These are phyloP conservation scores for Minunthozetes semirufus DNA, from an alignment of 2,888 invertebrate species.

Conservation along the genomic window DNA sequence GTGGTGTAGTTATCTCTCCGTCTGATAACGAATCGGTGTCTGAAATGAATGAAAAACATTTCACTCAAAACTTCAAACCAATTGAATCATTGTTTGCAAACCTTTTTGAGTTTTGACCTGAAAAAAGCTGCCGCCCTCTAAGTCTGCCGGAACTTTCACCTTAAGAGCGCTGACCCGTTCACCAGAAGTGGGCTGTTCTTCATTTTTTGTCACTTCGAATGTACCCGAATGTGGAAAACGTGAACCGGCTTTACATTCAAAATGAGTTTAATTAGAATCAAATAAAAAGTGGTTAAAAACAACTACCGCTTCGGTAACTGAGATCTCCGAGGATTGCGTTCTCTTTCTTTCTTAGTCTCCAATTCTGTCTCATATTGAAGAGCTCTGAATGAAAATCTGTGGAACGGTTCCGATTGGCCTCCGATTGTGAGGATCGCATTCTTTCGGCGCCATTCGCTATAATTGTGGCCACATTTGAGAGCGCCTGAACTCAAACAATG, in stretches of 20 bases:
- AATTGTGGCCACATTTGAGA: slow-evolving; percentile 76
- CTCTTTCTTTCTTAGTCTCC: slow-evolving; percentile 92
- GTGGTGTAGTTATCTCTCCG: slow-evolving; percentile 65
- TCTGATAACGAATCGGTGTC: slow-evolving; percentile 85
- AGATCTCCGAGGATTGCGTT: slow-evolving; percentile 91
- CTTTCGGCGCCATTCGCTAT: slow-evolving; percentile 78
- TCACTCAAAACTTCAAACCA: not conserved
- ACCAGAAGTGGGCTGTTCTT: slow-evolving; percentile 56
- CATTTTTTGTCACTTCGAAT: slow-evolving; percentile 92
- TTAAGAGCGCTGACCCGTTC: slow-evolving; percentile 60
- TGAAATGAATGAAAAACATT: slow-evolving; percentile 46
- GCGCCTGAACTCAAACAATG: slow-evolving; percentile 54
- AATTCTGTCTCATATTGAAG: slow-evolving; percentile 77
- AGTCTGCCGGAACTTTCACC: slow-evolving; percentile 84
- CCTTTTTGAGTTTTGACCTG: slow-evolving; percentile 91
- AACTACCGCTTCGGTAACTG: slow-evolving; percentile 72
- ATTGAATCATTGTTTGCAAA: slow-evolving; percentile 44
- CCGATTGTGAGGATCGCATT: slow-evolving; percentile 70
- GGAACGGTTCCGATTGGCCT: slow-evolving; percentile 58
- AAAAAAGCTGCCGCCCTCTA: slow-evolving; percentile 92
- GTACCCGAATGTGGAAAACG: slow-evolving; percentile 87
- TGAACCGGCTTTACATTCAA: slow-evolving; percentile 64
- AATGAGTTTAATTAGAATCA: slow-evolving; percentile 27
- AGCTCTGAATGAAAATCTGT: slow-evolving; percentile 90
- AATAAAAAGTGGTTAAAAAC: slow-evolving; percentile 13